These are phyloP conservation scores for Argyresthia albistria DNA, from an alignment of 2,888 invertebrate genomes.

Conservation along the genomic window DNA sequence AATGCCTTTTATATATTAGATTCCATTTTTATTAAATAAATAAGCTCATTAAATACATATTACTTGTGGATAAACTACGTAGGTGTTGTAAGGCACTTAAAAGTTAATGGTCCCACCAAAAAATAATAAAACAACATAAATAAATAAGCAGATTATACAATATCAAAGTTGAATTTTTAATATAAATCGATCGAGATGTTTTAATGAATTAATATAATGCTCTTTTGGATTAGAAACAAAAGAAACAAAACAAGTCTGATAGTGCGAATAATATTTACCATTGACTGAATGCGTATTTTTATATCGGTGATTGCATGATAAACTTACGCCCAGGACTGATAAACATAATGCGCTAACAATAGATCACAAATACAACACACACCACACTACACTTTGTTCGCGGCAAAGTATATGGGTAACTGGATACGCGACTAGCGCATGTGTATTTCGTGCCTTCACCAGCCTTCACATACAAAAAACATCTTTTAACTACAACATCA, in stretches of 20 bases:
- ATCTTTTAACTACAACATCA: slow-evolving; percentile 1
- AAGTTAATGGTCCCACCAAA: slow-evolving; percentile 59
- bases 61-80: slow-evolving; percentile 26
- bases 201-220: not conserved
- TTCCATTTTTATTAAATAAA: slow-evolving; percentile 30
- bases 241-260: too few relatives aligned
- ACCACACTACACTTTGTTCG: slow-evolving; percentile 34
- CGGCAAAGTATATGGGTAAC: slow-evolving; percentile 33
- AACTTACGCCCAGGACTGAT: too few relatives aligned
- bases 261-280: too few relatives aligned
- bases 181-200: too few relatives aligned
- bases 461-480: not conserved
- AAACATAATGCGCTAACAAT: too few relatives aligned
- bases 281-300: too few relatives aligned
- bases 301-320: too few relatives aligned
- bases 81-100: slow-evolving; percentile 55
- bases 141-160: not conserved
- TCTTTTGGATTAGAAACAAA: too few relatives aligned
- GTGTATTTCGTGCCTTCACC: not conserved
- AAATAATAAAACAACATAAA: slow-evolving; percentile 15
- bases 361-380: not conserved
- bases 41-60: slow-evolving; percentile 46
- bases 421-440: too few relatives aligned
- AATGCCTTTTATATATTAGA: slow-evolving; percentile 22
- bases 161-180: not conserved